Percentiles rank a stretch among this genome's conserved stretches.
Conservation (phyloP, 2,888 invertebrate species). For the Iselma pallidipennis region DNA sequence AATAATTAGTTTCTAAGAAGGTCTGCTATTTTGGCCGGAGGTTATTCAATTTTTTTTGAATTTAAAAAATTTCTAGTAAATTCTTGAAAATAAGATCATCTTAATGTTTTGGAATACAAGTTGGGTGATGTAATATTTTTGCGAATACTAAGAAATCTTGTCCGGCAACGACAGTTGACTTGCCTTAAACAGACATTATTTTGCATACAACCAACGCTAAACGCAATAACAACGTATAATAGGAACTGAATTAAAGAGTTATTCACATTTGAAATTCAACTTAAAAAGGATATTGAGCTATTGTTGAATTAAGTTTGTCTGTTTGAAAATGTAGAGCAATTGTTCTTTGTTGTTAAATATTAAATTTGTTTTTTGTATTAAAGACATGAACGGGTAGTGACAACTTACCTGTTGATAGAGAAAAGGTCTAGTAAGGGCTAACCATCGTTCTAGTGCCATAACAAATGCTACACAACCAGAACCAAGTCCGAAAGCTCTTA, state of each 20-base stretch:
- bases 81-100: neutral
- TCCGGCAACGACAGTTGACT: neutral
- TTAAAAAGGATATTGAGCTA: conserved; percentile 5
- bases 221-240: neutral
- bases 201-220: neutral
- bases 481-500: conserved; percentile 82
- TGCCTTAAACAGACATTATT: conserved; percentile 4
- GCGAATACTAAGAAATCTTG: neutral
- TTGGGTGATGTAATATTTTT: neutral
- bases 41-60: neutral
- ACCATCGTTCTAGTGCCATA: conserved; percentile 86
- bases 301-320: neutral
- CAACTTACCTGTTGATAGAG: conserved; percentile 80
- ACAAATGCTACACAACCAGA: conserved; percentile 87
- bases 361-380: neutral
- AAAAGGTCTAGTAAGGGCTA: conserved; percentile 85
- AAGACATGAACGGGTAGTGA: neutral
- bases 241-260: conserved; percentile 2
- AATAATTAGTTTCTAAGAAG: conserved; percentile 1
- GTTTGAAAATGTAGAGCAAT: neutral
- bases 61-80: neutral
- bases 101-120: neutral
- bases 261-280: conserved; percentile 3
- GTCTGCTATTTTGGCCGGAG: neutral
- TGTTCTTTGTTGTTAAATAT: neutral